Conservation (phyloP, 2,113 vertebrate genomes). For the Uria lomvia region DNA sequence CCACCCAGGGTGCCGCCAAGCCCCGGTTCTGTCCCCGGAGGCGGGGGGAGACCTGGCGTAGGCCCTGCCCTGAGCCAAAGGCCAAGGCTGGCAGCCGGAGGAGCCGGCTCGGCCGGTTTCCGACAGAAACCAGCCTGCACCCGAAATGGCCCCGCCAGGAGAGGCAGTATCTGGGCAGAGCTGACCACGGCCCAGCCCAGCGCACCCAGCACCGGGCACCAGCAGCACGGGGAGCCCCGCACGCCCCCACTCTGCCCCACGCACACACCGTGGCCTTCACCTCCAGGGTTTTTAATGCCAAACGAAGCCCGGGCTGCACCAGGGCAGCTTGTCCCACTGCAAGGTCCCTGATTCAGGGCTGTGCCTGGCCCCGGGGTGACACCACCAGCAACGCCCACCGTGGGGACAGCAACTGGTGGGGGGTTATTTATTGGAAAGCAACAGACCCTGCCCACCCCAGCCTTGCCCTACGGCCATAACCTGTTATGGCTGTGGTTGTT, state of each 20-base stretch:
- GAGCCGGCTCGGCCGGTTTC: conserved; percentile 57
- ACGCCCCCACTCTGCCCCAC: background rate
- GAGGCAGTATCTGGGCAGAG: conserved; percentile 37
- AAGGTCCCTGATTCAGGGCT: background rate
- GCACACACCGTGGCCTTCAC: rapidly evolving
- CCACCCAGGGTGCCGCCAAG: background rate
- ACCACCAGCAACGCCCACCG: rapidly evolving
- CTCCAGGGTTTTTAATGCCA: background rate
- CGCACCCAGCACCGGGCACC: background rate
- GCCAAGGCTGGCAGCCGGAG: background rate
- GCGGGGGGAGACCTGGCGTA: background rate
- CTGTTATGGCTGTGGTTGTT: background rate
- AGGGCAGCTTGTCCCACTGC: background rate
- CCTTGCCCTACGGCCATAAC: background rate
- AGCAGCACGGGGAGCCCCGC: background rate
- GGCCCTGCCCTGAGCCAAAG: background rate
- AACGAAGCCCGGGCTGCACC: rapidly evolving
- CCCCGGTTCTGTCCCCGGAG: background rate
- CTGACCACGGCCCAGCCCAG: background rate
- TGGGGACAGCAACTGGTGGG: rapidly evolving
- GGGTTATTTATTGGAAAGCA: background rate
- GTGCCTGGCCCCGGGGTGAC: background rate
- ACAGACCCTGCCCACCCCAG: background rate
- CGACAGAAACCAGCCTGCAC: conserved; percentile 26
- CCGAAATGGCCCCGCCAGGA: background rate